phyloP scores from a whole-genome alignment of 2,113 vertebrate genomes.

The Paramormyrops kingsleyae region DNA sequence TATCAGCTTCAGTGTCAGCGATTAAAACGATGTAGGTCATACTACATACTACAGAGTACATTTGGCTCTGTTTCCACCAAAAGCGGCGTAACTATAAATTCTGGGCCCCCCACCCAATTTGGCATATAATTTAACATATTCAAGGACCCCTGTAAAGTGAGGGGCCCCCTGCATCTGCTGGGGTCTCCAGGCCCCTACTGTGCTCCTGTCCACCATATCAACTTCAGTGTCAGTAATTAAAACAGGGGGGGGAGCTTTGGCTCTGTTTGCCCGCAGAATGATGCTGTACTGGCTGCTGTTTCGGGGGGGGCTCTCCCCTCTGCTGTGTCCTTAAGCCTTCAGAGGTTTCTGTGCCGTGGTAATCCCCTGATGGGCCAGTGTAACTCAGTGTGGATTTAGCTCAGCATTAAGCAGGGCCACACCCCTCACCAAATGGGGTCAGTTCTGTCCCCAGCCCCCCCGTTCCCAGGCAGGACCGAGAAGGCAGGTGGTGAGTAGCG shows the following conservation, averaged over 20 bases:
- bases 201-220: not conserved
- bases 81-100: no score
- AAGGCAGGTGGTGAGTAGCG: constrained; percentile 8
- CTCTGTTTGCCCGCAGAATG: not conserved
- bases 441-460: not conserved
- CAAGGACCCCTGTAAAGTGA: no score
- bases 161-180: no score
- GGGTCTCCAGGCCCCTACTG: no score
- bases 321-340: not conserved
- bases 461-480: not conserved
- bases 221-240: not conserved
- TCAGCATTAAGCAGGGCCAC: not conserved
- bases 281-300: not conserved
- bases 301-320: not conserved
- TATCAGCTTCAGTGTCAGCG: not conserved
- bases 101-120: no score
- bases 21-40: not conserved
- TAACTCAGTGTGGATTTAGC: constrained; percentile 15
- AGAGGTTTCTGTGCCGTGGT: not conserved
- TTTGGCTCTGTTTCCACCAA: no score
- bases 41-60: not conserved
- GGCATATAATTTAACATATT: no score
- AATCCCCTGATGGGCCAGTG: not conserved
- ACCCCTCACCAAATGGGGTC: not conserved
- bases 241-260: not conserved